Evolutionary conservation across 1,140 invertebrate species (phyloP).

Genomic region (Trichomalopsis sarcophagae): DNA sequence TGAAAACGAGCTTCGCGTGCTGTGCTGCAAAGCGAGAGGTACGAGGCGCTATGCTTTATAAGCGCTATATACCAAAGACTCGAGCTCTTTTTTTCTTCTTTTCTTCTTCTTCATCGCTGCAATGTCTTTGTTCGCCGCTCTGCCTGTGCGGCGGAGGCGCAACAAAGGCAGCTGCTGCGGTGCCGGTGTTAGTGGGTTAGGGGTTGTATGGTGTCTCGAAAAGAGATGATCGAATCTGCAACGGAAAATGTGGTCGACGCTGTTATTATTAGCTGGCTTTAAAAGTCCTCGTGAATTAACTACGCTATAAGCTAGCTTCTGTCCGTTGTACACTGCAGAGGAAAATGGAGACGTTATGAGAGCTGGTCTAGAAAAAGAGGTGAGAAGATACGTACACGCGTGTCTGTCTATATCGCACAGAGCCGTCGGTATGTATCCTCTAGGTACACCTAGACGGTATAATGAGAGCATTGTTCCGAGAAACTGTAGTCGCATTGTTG

Average conservation of each 20-base stretch:
- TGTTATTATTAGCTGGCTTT: neutral
- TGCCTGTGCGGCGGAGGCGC: slow-evolving; percentile 50
- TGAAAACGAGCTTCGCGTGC: slow-evolving; percentile 52
- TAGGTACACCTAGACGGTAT: slow-evolving; percentile 65
- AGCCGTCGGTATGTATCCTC: slow-evolving; percentile 53
- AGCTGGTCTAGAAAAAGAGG: slow-evolving; percentile 16
- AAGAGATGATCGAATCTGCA: neutral
- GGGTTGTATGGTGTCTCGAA: neutral
- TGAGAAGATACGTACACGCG: slow-evolving; percentile 17
- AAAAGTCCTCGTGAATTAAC: no score
- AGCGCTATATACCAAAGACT: neutral
- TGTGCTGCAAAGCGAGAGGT: neutral
- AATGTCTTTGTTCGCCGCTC: neutral
- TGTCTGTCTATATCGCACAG: slow-evolving; percentile 46
- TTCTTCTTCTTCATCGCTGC: neutral
- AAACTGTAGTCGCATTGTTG: slow-evolving; percentile 72
- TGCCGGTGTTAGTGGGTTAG: slow-evolving; percentile 31
- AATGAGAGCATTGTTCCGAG: slow-evolving; percentile 73
- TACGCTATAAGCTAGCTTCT: no score
- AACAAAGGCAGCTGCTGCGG: slow-evolving; percentile 61
- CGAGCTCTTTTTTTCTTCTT: neutral
- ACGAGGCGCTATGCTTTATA: neutral
- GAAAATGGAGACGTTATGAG: slow-evolving; percentile 38
- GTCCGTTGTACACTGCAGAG: neutral
- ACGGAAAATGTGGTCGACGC: neutral